These are phyloP conservation scores for Saccostrea echinata DNA, from an alignment of 1,140 invertebrate species.

Conservation along the genomic window DNA sequence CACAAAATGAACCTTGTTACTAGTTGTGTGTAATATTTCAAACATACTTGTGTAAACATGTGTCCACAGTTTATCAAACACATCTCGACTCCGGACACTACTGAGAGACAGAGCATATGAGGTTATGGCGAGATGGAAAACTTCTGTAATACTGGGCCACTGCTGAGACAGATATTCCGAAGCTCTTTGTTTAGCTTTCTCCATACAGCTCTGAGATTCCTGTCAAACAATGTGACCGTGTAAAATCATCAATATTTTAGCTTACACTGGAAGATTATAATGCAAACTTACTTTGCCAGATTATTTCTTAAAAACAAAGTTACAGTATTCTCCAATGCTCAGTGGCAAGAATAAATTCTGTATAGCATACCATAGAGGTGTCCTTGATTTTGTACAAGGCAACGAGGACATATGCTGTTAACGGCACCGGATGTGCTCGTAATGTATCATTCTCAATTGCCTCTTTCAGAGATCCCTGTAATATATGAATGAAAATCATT, in stretches of 20 bases:
- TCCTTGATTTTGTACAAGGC: conserved; percentile 81
- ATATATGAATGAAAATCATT: not conserved
- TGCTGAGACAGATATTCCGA: conserved; percentile 67
- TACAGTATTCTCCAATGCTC: too few species aligned
- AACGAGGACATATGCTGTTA: conserved; percentile 75
- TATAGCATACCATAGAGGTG: conserved; percentile 84
- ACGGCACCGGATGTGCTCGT: conserved; percentile 67
- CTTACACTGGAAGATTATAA: too few species aligned
- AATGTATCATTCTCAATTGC: conserved; percentile 54
- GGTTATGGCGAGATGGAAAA: conserved; percentile 73
- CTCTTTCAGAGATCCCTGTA: conserved; percentile 65
- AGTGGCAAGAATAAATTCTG: too few species aligned
- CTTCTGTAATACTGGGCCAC: conserved; percentile 60
- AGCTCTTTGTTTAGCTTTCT: conserved; percentile 65
- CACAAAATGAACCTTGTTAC: not conserved
- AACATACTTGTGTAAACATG: conserved; percentile 59
- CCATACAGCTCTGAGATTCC: conserved; percentile 69
- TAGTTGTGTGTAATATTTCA: not conserved
- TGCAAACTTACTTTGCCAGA: too few species aligned
- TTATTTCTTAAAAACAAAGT: too few species aligned
- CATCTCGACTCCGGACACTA: conserved; percentile 62
- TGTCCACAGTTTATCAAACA: conserved; percentile 68
- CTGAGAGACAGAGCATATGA: conserved; percentile 73
- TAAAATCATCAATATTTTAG: too few species aligned
- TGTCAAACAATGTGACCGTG: conserved; percentile 38